Base-by-base conservation (phyloP, 1,140 invertebrate species). In the Cardiocondyla obscurior region DNA sequence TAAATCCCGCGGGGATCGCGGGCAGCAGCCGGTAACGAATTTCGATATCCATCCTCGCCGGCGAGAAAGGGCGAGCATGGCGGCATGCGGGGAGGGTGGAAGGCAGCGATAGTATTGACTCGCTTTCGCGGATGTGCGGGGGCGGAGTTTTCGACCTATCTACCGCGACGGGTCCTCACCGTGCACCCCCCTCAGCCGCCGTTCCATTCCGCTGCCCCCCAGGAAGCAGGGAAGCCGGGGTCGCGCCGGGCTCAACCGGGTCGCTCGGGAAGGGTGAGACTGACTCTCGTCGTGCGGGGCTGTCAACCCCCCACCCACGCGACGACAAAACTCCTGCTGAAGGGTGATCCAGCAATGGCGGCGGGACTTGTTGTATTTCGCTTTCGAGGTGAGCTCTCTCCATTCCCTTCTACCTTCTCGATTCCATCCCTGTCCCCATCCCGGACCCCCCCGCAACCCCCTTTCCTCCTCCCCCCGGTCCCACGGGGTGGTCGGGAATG, bases 321-420 rank as follows among this genome's bases (percentile, higher is more conserved):
- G 51, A 84, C 83, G 89, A 91, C 91, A 90, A 92, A 92, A 92
- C 88, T 93, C 90, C 89, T 87, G 90, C 82, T 89, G 92, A 92
- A 92, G 91, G 90, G 89, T 92, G 92, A 92, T 73, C 89, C 91
- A 93, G 93, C 93, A 94, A 94, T 94, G 93, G 93, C 93, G 93
- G 84, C 92, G 88, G 90, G 93, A 94, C 93, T 94, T 94, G 93
- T 94, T 93, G 91, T 94, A 94, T 94, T 94, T 94, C 83, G 83
- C 89, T 90, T 89, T 87, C 86, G 81, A 89, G 84, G 62, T 86
- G 81, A 88, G 72, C 82, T 79, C 62, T 79, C 49, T 84, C 86
- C 88, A 72, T 82, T 84, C 74, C 84, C 84, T 82, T 83, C 82
- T 85, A 88, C 83, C 85, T 81, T 90, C 87, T 90, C 90, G 87